phyloP scores from a whole-genome alignment of 2,113 vertebrate species.

The Aldabrachelys gigantea region DNA sequence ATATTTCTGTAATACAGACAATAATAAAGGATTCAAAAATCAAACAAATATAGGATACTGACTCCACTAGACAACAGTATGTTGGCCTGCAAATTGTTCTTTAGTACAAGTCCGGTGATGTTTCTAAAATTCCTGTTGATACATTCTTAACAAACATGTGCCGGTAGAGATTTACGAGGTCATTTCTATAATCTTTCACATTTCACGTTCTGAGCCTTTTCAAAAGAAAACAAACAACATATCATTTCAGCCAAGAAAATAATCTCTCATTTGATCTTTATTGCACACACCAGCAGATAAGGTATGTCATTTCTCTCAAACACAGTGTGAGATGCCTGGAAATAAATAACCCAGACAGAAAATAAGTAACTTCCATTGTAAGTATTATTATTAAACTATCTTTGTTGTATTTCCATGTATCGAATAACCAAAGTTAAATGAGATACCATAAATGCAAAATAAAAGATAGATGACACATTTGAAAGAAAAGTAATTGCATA shows the following conservation, averaged over 20 bases:
- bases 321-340: constrained; percentile 29
- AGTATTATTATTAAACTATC: constrained; percentile 42
- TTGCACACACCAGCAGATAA: constrained; percentile 43
- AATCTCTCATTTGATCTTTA: constrained; percentile 61
- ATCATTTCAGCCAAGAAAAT: constrained; percentile 34
- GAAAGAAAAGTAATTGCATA: background rate
- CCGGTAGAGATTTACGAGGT: background rate
- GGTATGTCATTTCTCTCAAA: constrained; percentile 33
- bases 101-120: constrained; percentile 2
- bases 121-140: constrained; percentile 33
- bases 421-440: constrained; percentile 50
- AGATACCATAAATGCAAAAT: constrained; percentile 42
- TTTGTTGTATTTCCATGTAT: constrained; percentile 34
- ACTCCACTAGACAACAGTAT: background rate
- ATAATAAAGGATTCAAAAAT: background rate
- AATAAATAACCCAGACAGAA: constrained; percentile 48
- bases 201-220: constrained; percentile 18
- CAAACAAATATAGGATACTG: background rate
- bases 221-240: constrained; percentile 49
- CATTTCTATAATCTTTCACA: constrained; percentile 38
- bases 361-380: constrained; percentile 47
- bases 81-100: background rate
- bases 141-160: background rate
- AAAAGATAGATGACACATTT: background rate
- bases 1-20: background rate